These are phyloP conservation scores for Corbicula japonica DNA, from an alignment of 2,888 invertebrate genomes.

Conservation along the genomic window DNA sequence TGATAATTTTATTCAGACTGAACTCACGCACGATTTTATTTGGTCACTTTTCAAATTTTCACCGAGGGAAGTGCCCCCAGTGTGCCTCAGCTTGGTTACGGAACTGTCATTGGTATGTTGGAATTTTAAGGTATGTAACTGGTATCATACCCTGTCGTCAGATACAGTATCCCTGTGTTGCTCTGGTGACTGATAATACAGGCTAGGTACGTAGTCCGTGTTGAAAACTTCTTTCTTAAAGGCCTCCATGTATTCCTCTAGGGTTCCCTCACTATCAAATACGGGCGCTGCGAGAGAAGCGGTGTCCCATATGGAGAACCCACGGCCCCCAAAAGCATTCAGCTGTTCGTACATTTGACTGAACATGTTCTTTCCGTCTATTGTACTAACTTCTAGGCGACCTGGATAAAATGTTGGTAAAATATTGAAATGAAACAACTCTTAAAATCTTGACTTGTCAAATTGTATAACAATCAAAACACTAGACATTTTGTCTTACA, in stretches of 20 bases:
- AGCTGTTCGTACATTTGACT: constrained; percentile 47
- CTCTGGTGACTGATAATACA: constrained; percentile 66
- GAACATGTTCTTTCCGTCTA: constrained; percentile 60
- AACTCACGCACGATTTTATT: too few species aligned
- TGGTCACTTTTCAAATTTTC: too few species aligned
- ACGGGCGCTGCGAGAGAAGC: constrained; percentile 47
- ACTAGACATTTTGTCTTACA: too few species aligned
- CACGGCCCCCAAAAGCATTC: constrained; percentile 70
- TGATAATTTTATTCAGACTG: too few species aligned
- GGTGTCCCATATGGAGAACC: constrained; percentile 73
- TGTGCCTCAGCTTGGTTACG: too few species aligned
- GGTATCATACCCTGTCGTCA: too few species aligned
- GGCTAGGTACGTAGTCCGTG: constrained; percentile 58
- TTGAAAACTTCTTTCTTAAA: constrained; percentile 68
- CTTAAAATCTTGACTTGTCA: too few species aligned
- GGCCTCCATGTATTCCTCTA: constrained; percentile 64
- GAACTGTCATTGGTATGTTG: too few species aligned
- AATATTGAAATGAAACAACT: too few species aligned
- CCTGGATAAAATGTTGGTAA: constrained; percentile 56
- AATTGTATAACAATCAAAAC: too few species aligned
- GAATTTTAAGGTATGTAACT: too few species aligned
- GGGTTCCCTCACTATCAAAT: constrained; percentile 67
- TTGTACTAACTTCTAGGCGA: constrained; percentile 60
- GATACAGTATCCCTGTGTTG: constrained; percentile 66
- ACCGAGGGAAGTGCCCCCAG: too few species aligned